A percentile compares a stretch with the other conserved stretches of the same genome.
Evolutionary conservation across 2,797 vertebrate genomes (phyloP).

Genomic region (Scomberomorus guttatus): DNA sequence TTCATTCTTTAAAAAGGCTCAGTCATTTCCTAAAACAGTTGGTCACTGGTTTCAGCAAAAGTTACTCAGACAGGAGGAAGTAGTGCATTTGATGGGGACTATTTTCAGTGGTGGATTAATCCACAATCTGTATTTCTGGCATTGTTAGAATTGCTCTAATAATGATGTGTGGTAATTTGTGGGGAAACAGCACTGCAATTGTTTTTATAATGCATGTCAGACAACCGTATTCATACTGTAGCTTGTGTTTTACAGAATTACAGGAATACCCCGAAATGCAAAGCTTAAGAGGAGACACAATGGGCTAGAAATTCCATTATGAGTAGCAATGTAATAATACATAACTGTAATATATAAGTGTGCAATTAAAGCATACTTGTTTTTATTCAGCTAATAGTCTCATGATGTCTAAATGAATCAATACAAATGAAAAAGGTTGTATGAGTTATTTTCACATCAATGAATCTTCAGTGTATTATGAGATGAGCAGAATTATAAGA

Average conservation of each 20-base stretch:
- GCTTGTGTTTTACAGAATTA: background rate
- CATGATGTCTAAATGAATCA: conserved; percentile 17
- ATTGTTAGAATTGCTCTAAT: background rate
- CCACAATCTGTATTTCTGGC: too few species aligned
- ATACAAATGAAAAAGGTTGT: conserved; percentile 31
- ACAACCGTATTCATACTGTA: background rate
- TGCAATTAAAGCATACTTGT: conserved; percentile 6
- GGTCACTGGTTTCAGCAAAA: too few species aligned
- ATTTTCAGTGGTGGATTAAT: too few species aligned
- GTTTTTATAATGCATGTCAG: background rate
- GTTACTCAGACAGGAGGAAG: too few species aligned
- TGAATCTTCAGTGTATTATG: conserved; percentile 21
- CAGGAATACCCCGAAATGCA: background rate
- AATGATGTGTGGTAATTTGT: background rate
- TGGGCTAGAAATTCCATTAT: background rate
- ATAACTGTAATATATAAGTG: background rate
- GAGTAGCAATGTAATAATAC: background rate
- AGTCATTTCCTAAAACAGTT: too few species aligned
- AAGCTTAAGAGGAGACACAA: background rate
- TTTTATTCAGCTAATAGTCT: conserved; percentile 15
- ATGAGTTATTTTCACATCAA: conserved; percentile 21
- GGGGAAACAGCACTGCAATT: background rate
- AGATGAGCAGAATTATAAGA: conserved; percentile 33
- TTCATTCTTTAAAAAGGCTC: too few species aligned
- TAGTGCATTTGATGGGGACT: too few species aligned